A percentile compares a stretch with the other conserved stretches of the same genome.
Conservation (phyloP, 2,113 vertebrate genomes). For the Podilymbus podiceps region DNA sequence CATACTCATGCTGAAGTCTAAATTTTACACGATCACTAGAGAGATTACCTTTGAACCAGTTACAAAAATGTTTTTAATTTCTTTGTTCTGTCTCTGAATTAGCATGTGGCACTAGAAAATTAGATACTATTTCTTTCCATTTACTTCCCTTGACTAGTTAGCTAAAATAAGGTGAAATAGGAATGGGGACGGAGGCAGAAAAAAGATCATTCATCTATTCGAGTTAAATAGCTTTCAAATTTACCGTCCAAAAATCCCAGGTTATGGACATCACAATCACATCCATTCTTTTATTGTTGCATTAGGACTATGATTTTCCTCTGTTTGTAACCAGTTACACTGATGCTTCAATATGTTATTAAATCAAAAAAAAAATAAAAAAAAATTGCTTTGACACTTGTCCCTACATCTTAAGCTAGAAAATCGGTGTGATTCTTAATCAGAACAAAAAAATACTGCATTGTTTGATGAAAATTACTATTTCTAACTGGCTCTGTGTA, state of each 20-base stretch:
- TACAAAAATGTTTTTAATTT: conserved; percentile 30
- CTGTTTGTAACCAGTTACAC: not conserved
- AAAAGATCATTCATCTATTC: not conserved
- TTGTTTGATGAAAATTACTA: conserved; percentile 44
- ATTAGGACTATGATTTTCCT: not conserved
- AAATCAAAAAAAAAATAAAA: conserved; percentile 42
- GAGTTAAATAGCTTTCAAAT: not conserved
- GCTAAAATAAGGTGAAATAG: not conserved
- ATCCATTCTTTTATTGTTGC: not conserved
- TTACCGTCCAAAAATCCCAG: not conserved
- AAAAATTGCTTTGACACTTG: conserved; percentile 60
- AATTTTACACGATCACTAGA: conserved; percentile 38
- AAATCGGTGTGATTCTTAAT: conserved; percentile 59
- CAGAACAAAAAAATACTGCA: conserved; percentile 32
- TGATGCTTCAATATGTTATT: conserved; percentile 18
- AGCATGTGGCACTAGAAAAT: not conserved
- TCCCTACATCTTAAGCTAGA: conserved; percentile 32
- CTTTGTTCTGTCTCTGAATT: conserved; percentile 35
- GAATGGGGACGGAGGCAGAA: not conserved
- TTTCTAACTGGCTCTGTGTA: conserved; percentile 49
- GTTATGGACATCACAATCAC: not conserved
- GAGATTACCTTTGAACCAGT: conserved; percentile 44
- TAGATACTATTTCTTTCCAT: not conserved
- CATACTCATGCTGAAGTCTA: conserved; percentile 35
- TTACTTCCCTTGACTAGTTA: not conserved